Evolutionary conservation across 2,113 vertebrate species (phyloP), one percentile per base, ranked within the genome.

Genomic region (Rhea pennata): DNA sequence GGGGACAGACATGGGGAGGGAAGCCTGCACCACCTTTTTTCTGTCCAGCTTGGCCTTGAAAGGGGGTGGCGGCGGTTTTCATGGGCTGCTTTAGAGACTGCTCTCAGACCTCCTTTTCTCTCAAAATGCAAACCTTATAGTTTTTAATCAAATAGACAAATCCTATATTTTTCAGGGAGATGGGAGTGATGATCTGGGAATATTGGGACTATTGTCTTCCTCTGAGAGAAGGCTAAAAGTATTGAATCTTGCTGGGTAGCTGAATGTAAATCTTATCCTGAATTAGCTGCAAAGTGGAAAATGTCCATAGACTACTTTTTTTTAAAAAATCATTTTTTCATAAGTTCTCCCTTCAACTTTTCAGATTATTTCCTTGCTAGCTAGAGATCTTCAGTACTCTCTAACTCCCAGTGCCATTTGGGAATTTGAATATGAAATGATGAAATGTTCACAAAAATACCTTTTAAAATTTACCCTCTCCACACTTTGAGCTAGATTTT

Each of bases 121-220:
- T 2, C 10, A 36, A 0, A 73, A 6, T 29, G 33, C 36, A 58
- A 0, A 40, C 26, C 42, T 67, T 56, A 31, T 42, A 8, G 15
- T 15, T 74, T 93, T 54, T 39, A 71, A 11, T 58, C 51, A 93
- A 84, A 65, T 48, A 76, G 72, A 46, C 3, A 92, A 82, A 61
- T 36, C 6, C 5, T 4, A 15, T 48, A 4, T 24, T 44, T 92
- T 85, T 80, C 50, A 67, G 17, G n/a, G 17, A 90, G 58, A 58
- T 48, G 9, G 15, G 11, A 66, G 4, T 21, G 10, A 51, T 39
- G 67, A 74, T 39, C 51, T 84, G 39, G 8, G 17, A 78, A 61
- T 50, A 74, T 70, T 0, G 33, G 22, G 7, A 20, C 64, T 61
- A 48, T 17, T 81, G 9, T 54, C 78, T 92, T 88, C 31, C 10